Percentiles rank a stretch among this genome's conserved stretches.
Conservation (phyloP, 1,140 invertebrate species). For the Diploscapter pachys region DNA sequence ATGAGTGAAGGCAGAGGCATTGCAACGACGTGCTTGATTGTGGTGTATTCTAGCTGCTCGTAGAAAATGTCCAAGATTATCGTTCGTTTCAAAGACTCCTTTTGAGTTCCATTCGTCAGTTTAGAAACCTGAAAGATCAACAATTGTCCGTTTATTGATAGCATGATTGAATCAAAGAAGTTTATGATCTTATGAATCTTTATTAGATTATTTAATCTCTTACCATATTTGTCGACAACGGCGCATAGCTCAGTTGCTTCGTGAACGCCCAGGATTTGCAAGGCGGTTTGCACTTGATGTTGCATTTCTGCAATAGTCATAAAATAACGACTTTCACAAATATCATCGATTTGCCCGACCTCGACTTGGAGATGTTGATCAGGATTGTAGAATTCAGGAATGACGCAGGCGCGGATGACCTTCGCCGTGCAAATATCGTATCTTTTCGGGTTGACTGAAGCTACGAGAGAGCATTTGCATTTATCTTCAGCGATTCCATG, state of each 20-base stretch:
- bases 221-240: slow-evolving; percentile 38
- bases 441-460: slow-evolving; percentile 33
- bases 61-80: slow-evolving; percentile 33
- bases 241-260: slow-evolving; percentile 48
- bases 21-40: slow-evolving; percentile 46
- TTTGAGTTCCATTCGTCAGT: too few species aligned
- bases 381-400: slow-evolving; percentile 28
- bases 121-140: too few species aligned
- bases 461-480: slow-evolving; percentile 50
- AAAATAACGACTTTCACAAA: slow-evolving; percentile 23
- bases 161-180: too few species aligned
- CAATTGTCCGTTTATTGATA: too few species aligned
- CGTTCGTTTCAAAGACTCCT: neutral
- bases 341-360: neutral
- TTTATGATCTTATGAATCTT: neutral
- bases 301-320: slow-evolving; percentile 29
- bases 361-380: slow-evolving; percentile 19
- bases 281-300: slow-evolving; percentile 42
- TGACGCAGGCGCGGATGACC: slow-evolving; percentile 46
- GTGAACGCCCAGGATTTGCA: slow-evolving; percentile 46
- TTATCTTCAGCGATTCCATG: slow-evolving; percentile 35
- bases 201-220: neutral
- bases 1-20: slow-evolving; percentile 47
- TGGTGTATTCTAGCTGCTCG: slow-evolving; percentile 45
- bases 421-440: slow-evolving; percentile 45